These are phyloP conservation scores for Empidonax alnorum DNA, from an alignment of 2,113 vertebrate species.

Conservation along the genomic window DNA sequence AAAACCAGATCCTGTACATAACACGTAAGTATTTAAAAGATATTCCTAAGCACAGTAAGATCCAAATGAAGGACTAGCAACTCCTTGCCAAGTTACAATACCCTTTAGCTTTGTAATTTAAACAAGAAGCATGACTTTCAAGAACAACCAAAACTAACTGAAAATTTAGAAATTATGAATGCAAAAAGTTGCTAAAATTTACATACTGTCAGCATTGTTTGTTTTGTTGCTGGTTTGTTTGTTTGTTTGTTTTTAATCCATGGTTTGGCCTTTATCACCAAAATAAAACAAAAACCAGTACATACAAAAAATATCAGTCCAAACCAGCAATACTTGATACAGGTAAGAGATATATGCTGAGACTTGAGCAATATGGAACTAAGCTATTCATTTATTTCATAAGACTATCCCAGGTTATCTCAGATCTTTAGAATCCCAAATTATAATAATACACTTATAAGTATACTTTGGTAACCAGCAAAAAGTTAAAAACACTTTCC, in stretches of 20 bases:
- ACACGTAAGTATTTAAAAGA: not conserved
- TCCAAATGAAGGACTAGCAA: not conserved
- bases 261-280: not conserved
- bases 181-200: conserved; percentile 1
- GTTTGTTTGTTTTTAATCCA: not conserved
- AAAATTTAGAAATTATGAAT: not conserved
- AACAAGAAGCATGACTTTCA: not conserved
- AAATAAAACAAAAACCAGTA: not conserved
- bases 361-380: not conserved
- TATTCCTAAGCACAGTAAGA: not conserved
- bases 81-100: not conserved
- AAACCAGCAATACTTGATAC: not conserved
- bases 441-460: not conserved
- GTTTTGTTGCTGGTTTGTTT: not conserved
- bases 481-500: conserved; percentile 2
- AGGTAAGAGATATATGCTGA: not conserved
- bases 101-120: not conserved
- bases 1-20: not conserved
- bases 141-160: not conserved
- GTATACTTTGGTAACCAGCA: not conserved
- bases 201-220: not conserved
- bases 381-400: not conserved
- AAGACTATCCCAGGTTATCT: not conserved
- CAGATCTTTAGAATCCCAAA: not conserved
- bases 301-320: not conserved